Evolutionary conservation across 2,888 invertebrate genomes (phyloP).

Genomic region (Sarcophaga carnaria): DNA sequence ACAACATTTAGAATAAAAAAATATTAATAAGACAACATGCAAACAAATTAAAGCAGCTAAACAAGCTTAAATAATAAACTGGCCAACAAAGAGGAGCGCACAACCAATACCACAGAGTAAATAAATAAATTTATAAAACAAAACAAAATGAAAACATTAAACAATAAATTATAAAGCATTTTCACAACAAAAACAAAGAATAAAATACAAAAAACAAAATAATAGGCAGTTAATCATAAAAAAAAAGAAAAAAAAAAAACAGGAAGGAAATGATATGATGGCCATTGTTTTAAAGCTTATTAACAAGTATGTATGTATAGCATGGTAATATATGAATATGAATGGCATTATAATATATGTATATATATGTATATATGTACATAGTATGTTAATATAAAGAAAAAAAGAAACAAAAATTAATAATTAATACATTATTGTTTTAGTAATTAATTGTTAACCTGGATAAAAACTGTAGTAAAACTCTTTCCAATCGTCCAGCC

Average conservation of each 20-base stretch:
- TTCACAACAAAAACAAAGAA: too few relatives aligned
- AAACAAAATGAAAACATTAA: too few relatives aligned
- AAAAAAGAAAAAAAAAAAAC: slow-evolving; percentile 8
- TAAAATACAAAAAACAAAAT: background rate
- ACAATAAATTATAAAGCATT: too few relatives aligned
- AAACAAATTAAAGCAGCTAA: slow-evolving; percentile 31
- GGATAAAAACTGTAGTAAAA: slow-evolving; percentile 99
- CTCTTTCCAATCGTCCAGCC: slow-evolving; percentile 99
- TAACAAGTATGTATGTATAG: background rate
- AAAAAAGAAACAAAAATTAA: background rate
- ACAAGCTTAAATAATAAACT: background rate
- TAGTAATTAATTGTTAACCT: slow-evolving; percentile 84
- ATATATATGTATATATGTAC: slow-evolving; percentile 23
- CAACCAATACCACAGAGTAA: background rate
- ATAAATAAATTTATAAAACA: too few relatives aligned
- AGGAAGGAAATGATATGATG: too few relatives aligned
- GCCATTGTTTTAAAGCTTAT: background rate
- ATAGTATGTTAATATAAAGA: background rate
- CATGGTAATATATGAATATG: background rate
- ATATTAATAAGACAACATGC: slow-evolving; percentile 61
- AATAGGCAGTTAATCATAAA: slow-evolving; percentile 30
- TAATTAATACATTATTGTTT: background rate
- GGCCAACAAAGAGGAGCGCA: background rate
- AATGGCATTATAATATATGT: background rate
- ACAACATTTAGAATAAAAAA: slow-evolving; percentile 58